Base-by-base conservation (phyloP, 2,888 invertebrate species). In the Cerceris ruficornis region DNA sequence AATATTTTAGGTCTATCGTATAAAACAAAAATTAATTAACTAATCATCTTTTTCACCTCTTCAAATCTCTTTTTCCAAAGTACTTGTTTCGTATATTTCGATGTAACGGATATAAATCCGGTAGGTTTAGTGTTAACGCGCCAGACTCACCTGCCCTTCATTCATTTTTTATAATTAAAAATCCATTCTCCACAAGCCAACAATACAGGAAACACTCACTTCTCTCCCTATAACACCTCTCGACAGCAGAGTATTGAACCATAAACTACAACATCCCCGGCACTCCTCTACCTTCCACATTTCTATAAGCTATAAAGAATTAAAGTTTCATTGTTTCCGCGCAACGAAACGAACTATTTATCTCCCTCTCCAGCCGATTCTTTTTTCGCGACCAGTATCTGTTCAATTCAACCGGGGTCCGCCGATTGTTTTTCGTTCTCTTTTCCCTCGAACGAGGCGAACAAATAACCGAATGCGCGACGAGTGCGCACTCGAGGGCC, bases 381-480 rank as follows among this genome's bases (percentile, higher is more conserved):
- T 14, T 58, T 62, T 69, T 66, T 54, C 61, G 42, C 59, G 64
- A 54, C 73, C 52, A 68, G 67, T 69, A 76, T 75, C 68, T 65
- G 75, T 57, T 76, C 85, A 75, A 80, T 80, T 80, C 82, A 62
- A 49, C 46, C 59, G 69, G 58, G 77, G 41, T 42, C 8, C 49
- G 58, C 59, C 83, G 79, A 85, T 85, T 83, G 85, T 85, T 85
- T 81, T 72, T 74, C 81, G 75, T 59, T 78, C 73, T 50, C 62
- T 69, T 76, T 74, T 80, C 72, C 77, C 77, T 69, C 78, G 76
- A 59, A 61, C 75, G 61, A 50, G 46, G 46, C 73, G 78, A 84
- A 84, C 84, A 85, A 84, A 84, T 83, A 84, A 81, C 81, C 76
- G 70, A 80, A 75, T 73, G 72, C 75, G 79, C 78, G 79, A 76